These are phyloP conservation scores for Oryzaephilus surinamensis DNA, from an alignment of 1,140 invertebrate species.

Conservation along the genomic window DNA sequence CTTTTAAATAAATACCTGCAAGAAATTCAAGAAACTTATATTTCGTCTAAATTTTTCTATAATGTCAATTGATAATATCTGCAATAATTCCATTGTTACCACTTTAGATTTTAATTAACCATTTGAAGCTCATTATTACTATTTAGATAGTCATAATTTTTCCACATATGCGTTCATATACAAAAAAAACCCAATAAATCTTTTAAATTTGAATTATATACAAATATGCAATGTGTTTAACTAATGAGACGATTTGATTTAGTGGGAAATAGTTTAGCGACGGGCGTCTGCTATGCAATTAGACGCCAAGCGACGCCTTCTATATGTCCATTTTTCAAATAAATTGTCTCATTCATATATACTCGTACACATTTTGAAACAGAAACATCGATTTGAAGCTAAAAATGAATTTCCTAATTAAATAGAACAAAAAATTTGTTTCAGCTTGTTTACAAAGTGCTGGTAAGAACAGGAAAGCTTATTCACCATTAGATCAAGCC, in stretches of 20 bases:
- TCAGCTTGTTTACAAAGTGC: slow-evolving; percentile 44
- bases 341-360: not conserved
- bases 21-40: too few relatives aligned
- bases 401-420: not conserved
- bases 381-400: not conserved
- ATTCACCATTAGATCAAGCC: slow-evolving; percentile 42
- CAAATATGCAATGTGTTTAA: slow-evolving; percentile 17
- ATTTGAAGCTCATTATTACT: too few relatives aligned
- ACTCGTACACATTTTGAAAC: not conserved
- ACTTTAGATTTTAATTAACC: too few relatives aligned
- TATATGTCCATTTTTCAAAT: too few relatives aligned
- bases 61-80: too few relatives aligned
- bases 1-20: too few relatives aligned
- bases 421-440: slow-evolving; percentile 5
- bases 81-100: too few relatives aligned
- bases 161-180: too few relatives aligned
- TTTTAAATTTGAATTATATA: slow-evolving; percentile 4
- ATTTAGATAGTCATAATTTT: too few relatives aligned
- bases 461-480: slow-evolving; percentile 41
- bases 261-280: slow-evolving; percentile 9
- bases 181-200: slow-evolving; percentile 9
- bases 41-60: too few relatives aligned
- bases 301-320: slow-evolving; percentile 3
- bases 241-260: slow-evolving; percentile 16
- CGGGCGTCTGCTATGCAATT: slow-evolving; percentile 5